Evolutionary conservation across 1,140 invertebrate genomes (phyloP), one percentile per base, ranked within the genome.

Genomic region (Brachionus rotundiformis): DNA sequence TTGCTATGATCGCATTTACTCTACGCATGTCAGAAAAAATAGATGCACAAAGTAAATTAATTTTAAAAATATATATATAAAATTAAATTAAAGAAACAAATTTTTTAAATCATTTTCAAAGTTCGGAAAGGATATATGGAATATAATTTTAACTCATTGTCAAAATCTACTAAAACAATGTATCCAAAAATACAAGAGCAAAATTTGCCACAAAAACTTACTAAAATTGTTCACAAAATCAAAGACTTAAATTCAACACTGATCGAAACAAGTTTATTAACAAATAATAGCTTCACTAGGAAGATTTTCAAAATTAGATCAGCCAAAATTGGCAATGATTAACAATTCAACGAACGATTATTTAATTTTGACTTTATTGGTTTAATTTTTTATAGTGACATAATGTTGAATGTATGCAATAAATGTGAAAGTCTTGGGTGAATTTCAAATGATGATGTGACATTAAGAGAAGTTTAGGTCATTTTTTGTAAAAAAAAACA

Each of bases 11-110:
- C 59, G 76, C 76, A 0, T 79, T 79, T 39, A 79, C 76, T 25
- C 25, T 79, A n/a, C 29, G 76, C 3, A 79, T 79, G 76, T 79
- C 76, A 8, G 76, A 79, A 41, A 79, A 79, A 63, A 79, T 79
- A 23, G 76, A 79, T 41, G 76, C 44, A 25, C 76, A 79, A 79
- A 79, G 76, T 79, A 79, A 79, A 39, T 33, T 59, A 41, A 11
- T 59, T 79, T 61, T 5, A 19, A 33, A 49, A 49, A 49, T 47
- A 39, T 39, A 39, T 16, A 16, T 36, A 41, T 6, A 71, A 1
- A 5, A 47, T 36, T 77, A 27, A 63, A 54, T 77, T 13, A 11
- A 79, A 33, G 10, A 25, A 31, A n/a, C n/a, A n/a, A n/a, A n/a
- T n/a, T n/a, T n/a, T n/a, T n/a, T n/a, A n/a, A n/a, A 23, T 36